A percentile compares a stretch with the other conserved stretches of the same genome.
phyloP scores from a whole-genome alignment of 2,113 vertebrate species.

The Strix uralensis region DNA sequence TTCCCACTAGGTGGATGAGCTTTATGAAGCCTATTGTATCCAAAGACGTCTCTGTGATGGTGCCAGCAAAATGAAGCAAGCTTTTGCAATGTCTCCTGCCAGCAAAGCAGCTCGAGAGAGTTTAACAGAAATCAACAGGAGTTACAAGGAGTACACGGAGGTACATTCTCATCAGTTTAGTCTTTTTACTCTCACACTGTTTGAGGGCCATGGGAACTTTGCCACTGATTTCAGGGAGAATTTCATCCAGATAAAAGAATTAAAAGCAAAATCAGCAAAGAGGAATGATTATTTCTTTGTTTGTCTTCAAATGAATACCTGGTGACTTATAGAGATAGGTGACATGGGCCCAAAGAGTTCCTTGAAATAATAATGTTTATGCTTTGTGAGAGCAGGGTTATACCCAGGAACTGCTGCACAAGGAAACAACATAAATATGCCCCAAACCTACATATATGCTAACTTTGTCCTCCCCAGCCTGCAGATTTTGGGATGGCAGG shows the following conservation, averaged over 20 bases:
- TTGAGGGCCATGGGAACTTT: neutral
- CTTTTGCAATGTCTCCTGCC: conserved; percentile 91
- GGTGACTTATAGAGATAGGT: neutral
- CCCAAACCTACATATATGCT: neutral
- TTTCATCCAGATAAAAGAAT: neutral
- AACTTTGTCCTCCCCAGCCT: neutral
- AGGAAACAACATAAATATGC: neutral
- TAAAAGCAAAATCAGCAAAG: neutral
- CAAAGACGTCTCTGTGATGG: conserved; percentile 94
- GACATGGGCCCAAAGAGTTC: neutral
- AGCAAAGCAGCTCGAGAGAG: conserved; percentile 94
- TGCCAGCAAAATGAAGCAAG: conserved; percentile 96
- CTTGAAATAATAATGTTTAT: neutral
- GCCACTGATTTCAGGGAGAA: neutral
- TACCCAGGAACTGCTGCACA: neutral
- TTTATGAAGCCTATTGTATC: conserved; percentile 97
- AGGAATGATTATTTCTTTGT: neutral
- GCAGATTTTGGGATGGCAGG: neutral
- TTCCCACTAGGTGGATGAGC: conserved; percentile 87
- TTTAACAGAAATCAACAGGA: conserved; percentile 88
- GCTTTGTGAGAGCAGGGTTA: neutral
- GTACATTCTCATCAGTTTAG: conserved; percentile 54
- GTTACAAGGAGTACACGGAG: conserved; percentile 95
- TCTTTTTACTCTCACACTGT: neutral
- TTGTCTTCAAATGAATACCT: neutral